Evolutionary conservation across 2,888 invertebrate genomes (phyloP).

Genomic region (Trissoscelio sp.): DNA sequence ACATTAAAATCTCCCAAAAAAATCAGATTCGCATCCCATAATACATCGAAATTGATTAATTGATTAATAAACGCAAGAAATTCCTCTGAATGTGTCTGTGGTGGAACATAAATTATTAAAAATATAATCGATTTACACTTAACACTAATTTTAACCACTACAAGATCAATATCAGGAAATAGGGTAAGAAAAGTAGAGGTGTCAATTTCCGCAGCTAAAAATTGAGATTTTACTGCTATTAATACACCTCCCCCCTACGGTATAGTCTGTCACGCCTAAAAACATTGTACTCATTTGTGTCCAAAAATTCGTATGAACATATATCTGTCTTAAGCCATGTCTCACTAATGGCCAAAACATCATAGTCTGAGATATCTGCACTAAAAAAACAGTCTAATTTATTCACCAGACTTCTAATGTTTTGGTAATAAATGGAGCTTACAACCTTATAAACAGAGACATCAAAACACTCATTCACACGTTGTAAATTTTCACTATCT

Average conservation of each 20-base stretch:
- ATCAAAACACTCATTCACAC: not conserved
- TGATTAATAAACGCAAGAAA: slow-evolving; percentile 4
- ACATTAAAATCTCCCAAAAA: not conserved
- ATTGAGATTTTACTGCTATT: not conserved
- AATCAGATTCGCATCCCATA: not conserved
- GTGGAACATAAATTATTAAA: not conserved
- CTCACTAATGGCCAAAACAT: not conserved
- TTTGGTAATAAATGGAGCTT: slow-evolving; percentile 15
- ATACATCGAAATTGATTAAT: not conserved
- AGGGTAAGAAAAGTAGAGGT: not conserved
- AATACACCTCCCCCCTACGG: slow-evolving; percentile 1
- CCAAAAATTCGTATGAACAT: slow-evolving; percentile 3
- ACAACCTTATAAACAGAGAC: not conserved
- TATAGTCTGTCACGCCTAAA: not conserved
- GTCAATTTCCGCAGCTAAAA: not conserved
- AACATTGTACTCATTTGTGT: slow-evolving; percentile 18
- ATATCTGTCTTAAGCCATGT: slow-evolving; percentile 22
- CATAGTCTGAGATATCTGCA: slow-evolving; percentile 4
- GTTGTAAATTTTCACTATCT: slow-evolving; percentile 16
- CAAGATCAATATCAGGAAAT: not conserved
- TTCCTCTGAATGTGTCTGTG: not conserved
- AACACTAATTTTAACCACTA: not conserved
- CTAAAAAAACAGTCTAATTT: not conserved
- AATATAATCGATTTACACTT: not conserved
- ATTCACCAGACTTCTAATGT: slow-evolving; percentile 1